phyloP scores from a whole-genome alignment of 1,140 invertebrate species.

The Procambarus clarkii region DNA sequence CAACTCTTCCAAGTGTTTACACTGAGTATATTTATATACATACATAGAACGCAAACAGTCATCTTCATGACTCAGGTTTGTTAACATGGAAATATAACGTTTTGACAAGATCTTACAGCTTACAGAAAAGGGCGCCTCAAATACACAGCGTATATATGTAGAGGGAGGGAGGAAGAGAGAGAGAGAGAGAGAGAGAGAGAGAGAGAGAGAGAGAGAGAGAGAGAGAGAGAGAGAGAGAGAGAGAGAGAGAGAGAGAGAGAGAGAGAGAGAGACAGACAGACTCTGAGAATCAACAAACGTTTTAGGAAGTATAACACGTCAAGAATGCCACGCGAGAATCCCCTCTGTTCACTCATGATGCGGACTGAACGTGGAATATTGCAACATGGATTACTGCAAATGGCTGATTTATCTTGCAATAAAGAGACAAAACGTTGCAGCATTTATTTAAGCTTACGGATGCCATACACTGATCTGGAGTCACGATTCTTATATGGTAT shows the following conservation, averaged over 20 bases:
- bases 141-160: not conserved
- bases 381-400: too few species aligned
- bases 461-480: not conserved
- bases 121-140: slow-evolving; percentile 49
- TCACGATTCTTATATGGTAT: slow-evolving; percentile 31
- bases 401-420: too few species aligned
- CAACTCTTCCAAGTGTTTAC: slow-evolving; percentile 66
- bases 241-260: too few species aligned
- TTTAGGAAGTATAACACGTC: not conserved
- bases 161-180: not conserved
- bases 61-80: slow-evolving; percentile 17
- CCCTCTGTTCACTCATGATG: slow-evolving; percentile 1
- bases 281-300: too few species aligned
- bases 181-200: not conserved
- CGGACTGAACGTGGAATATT: too few species aligned
- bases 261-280: too few species aligned
- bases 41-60: slow-evolving; percentile 44
- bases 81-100: slow-evolving; percentile 32
- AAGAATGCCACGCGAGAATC: slow-evolving; percentile 42
- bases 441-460: too few species aligned
- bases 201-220: not conserved
- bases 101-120: slow-evolving; percentile 33
- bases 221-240: not conserved
- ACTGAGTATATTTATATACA: slow-evolving; percentile 56
- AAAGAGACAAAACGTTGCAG: too few species aligned